Evolutionary conservation across 2,888 invertebrate species (phyloP), one percentile per base, ranked within the genome.

Genomic region (Drosophila robusta): DNA sequence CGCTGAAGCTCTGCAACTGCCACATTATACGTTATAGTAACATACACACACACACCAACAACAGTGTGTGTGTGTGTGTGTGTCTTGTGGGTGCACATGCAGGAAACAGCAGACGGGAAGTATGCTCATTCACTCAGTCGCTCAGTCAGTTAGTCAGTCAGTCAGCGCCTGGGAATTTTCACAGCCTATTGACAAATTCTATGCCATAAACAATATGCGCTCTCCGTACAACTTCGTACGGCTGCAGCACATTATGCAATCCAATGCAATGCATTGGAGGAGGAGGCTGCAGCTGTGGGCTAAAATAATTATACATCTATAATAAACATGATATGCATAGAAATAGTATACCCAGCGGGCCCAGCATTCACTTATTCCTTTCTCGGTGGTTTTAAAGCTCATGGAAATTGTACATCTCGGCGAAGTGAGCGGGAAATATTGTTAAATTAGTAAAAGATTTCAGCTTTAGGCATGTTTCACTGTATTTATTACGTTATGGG

Each of bases 91-190:
- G 63, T 39, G 71, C 54, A 38, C 32, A 38, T 57, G 57, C 57
- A 58, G 56, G 56, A 70, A 64, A 58, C 45, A 57, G 32, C 36
- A 39, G 47, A n/a, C 56, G 55, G 70, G 29, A 49, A 34, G 47
- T 41, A 47, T 46, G n/a, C 42, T 18, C 39, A 46, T 12, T 66
- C 32, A 39, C 18, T 65, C 55, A 39, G n/a, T 66, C 51, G 6
- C 16, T 50, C 49, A 29, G 18, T 12, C 34, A 34, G 34, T 32
- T 39, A 44, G 29, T 51, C 49, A 70, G 42, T 64, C 77, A 70
- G 54, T 52, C 58, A 61, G 42, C 42, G 65, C 62, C 70, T 85
- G 80, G 77, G 85, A 80, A 67, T 74, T 29, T 80, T 85, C 85
- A 68, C 74, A 75, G 70, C 61, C 61, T 41, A 73, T 75, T 75